Percentiles rank a stretch among this genome's conserved stretches.
phyloP scores from a whole-genome alignment of 2,113 vertebrate species.

The Andinoacara biseriatus region DNA sequence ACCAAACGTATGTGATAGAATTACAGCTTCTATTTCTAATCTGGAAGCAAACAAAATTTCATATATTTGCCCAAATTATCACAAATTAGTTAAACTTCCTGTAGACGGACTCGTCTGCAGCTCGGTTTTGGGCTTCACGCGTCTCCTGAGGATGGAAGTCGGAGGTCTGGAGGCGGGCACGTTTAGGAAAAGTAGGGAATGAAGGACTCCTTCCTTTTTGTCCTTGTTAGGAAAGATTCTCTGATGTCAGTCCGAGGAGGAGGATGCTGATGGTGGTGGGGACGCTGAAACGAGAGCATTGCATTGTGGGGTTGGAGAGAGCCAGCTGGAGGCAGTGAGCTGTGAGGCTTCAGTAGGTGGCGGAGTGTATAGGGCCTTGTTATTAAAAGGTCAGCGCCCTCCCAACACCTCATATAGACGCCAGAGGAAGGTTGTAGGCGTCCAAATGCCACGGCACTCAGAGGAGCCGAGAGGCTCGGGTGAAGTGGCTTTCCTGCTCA shows the following conservation, averaged over 20 bases:
- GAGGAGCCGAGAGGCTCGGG: slow-evolving; percentile 22
- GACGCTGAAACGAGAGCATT: not conserved
- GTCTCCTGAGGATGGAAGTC: not conserved
- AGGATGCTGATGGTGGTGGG: not conserved
- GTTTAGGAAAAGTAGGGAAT: too few relatives aligned
- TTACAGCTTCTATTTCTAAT: not conserved
- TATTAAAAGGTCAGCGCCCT: slow-evolving; percentile 56
- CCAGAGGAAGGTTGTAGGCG: slow-evolving; percentile 29
- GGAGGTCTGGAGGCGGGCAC: too few relatives aligned
- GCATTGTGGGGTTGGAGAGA: not conserved
- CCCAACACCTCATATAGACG: slow-evolving; percentile 34
- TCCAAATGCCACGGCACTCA: slow-evolving; percentile 59
- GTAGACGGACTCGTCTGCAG: too few relatives aligned
- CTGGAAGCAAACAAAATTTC: too few relatives aligned
- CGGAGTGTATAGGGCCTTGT: slow-evolving; percentile 28
- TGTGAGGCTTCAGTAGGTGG: slow-evolving; percentile 18
- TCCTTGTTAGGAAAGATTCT: too few relatives aligned
- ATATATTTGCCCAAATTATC: too few relatives aligned
- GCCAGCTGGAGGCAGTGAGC: slow-evolving; percentile 5
- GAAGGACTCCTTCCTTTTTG: too few relatives aligned
- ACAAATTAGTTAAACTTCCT: too few relatives aligned
- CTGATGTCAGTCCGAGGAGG: too few relatives aligned
- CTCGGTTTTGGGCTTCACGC: not conserved
- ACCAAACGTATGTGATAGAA: too few relatives aligned
- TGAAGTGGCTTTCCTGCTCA: slow-evolving; percentile 26